A percentile compares a stretch with the other conserved stretches of the same genome.
Conservation (phyloP, 2,113 vertebrate species). For the Natator depressus region DNA sequence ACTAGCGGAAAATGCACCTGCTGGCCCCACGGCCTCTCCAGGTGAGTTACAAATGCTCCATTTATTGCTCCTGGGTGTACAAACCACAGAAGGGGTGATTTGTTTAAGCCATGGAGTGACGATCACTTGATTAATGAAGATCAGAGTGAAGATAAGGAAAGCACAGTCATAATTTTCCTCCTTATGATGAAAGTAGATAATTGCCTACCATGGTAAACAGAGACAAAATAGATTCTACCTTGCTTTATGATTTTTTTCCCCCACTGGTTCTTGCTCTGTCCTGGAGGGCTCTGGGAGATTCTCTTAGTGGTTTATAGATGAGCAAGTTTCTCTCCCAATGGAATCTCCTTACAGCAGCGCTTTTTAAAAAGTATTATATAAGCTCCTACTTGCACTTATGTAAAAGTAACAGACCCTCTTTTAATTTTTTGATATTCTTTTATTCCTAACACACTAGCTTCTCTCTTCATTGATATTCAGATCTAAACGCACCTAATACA, state of each 20-base stretch:
- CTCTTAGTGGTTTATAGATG: slow-evolving; percentile 62
- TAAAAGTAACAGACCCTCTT: slow-evolving; percentile 40
- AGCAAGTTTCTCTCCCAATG: slow-evolving; percentile 56
- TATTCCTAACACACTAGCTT: slow-evolving; percentile 2
- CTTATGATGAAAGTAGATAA: neutral
- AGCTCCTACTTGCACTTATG: slow-evolving; percentile 53
- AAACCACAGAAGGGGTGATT: neutral
- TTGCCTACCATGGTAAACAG: neutral
- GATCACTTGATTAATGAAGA: accelerated
- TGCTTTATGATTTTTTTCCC: neutral
- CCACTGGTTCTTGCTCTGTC: neutral
- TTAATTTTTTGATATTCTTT: slow-evolving; percentile 40
- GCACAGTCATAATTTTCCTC: neutral
- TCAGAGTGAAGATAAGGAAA: neutral
- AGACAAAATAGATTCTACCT: slow-evolving; percentile 9
- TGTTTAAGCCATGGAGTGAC: neutral
- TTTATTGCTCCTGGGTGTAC: neutral
- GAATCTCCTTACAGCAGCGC: slow-evolving; percentile 65
- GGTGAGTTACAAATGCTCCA: slow-evolving; percentile 20
- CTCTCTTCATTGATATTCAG: accelerated
- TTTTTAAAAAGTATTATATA: slow-evolving; percentile 68
- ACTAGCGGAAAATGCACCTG: slow-evolving; percentile 30
- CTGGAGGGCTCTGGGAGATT: slow-evolving; percentile 59
- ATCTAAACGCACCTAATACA: neutral
- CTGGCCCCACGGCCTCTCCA: neutral